Evolutionary conservation across 2,113 vertebrate species (phyloP).

Genomic region (Andinoacara biseriatus): DNA sequence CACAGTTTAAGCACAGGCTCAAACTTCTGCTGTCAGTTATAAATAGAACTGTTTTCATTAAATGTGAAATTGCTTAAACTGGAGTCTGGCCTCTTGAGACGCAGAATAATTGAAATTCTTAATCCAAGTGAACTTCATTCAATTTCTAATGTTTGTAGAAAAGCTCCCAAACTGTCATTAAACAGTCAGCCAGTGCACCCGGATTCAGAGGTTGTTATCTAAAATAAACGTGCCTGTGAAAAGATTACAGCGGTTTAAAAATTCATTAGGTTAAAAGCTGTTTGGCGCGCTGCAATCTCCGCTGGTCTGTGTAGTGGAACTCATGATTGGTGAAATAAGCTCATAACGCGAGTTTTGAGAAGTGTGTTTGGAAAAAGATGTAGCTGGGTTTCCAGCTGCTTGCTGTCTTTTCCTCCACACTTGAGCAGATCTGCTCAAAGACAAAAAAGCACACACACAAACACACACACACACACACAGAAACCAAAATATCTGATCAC

Average conservation of each 20-base stretch:
- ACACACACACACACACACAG: too few species aligned
- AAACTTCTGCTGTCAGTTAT: background rate
- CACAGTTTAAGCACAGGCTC: background rate
- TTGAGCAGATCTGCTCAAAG: too few species aligned
- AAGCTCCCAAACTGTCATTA: background rate
- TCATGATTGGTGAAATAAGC: background rate
- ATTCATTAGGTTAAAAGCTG: background rate
- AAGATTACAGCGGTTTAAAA: background rate
- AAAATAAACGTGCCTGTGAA: background rate
- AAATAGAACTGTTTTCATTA: background rate
- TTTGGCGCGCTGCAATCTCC: background rate
- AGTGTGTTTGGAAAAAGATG: too few species aligned
- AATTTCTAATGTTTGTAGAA: background rate
- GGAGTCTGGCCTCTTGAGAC: background rate
- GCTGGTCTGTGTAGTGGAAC: background rate
- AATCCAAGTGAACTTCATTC: conserved; percentile 6
- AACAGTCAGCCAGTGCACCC: background rate
- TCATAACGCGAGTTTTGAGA: too few species aligned
- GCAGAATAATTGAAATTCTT: background rate
- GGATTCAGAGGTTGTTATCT: background rate
- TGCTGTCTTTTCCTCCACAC: too few species aligned
- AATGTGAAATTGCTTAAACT: background rate
- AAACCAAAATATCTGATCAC: background rate
- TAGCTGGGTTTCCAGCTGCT: too few species aligned
- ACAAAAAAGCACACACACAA: too few species aligned